Base-by-base conservation (phyloP, 2,113 vertebrate species). In the Aspidoscelis tigris region DNA sequence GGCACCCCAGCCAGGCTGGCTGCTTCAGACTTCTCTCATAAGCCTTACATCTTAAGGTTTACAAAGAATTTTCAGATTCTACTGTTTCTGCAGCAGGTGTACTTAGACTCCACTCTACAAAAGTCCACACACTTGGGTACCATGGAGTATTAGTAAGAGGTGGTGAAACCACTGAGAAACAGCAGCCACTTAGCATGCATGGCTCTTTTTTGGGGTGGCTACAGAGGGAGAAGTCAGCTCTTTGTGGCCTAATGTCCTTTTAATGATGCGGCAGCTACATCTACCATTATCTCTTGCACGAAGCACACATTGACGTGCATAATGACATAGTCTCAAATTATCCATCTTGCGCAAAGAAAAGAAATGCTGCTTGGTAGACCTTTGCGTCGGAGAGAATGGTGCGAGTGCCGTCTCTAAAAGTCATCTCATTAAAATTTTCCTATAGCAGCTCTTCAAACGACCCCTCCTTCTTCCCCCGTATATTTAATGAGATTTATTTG, bases 401-500 rank as follows among this genome's bases (percentile, higher is more conserved):
- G 77, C 8, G 58, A 80, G 55, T 85, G 58, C 83, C 70, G 70
- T 33, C 69, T 85, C 33, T 79, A 85, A 85, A 85, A 85, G 83
- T 85, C 83, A 85, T 85, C 83, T 85, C 83, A 79, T 85, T 85
- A 85, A 85, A 85, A 80, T 85, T 85, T 85, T 39, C 83, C 77
- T 85, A 39, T 77, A 80, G 77, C 83, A 66, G 83, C 83, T 85
- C 77, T 85, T 80, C 77, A 85, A 41, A n/a, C 43, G 58, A 80
- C 77, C 70, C 83, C 83, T 85, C 77, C 83, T 74, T 44, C 58
- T 58, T 80, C 58, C 83, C 77, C 77, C 66, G 70, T 85, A 80
- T 85, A 80, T 85, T 85, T 85, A 85, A 85, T 85, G 83, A 85
- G 83, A 85, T 85, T 85, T 85, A 85, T 85, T 85, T 85, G 83